Evolutionary conservation across 2,113 vertebrate genomes (phyloP).

Genomic region (Lanius ludovicianus): DNA sequence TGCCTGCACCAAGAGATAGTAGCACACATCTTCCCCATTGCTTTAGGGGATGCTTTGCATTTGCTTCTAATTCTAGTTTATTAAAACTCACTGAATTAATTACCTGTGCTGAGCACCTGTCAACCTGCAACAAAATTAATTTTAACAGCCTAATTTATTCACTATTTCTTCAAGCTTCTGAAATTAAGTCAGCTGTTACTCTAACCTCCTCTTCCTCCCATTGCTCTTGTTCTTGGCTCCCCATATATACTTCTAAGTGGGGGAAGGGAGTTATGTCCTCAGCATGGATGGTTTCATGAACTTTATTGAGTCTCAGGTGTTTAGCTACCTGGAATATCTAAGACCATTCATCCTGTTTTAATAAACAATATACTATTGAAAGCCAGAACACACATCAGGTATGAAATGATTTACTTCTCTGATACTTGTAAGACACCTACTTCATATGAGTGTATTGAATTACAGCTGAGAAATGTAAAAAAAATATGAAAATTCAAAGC

Average conservation of each 20-base stretch:
- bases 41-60: not conserved
- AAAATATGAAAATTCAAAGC: not conserved
- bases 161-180: not conserved
- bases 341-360: slow-evolving; percentile 5
- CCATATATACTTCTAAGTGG: not conserved
- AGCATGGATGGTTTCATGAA: not conserved
- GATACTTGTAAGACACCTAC: not conserved
- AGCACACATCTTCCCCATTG: not conserved
- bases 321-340: not conserved
- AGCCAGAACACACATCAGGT: not conserved
- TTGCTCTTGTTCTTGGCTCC: not conserved
- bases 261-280: not conserved
- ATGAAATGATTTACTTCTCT: slow-evolving; percentile 20
- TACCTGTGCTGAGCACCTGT: not conserved
- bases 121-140: slow-evolving; percentile 18
- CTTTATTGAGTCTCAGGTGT: not conserved
- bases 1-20: not conserved
- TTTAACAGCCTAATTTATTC: slow-evolving; percentile 15
- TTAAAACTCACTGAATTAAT: slow-evolving; percentile 25
- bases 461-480: not conserved
- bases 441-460: not conserved
- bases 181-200: not conserved
- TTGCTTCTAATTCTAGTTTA: not conserved
- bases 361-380: slow-evolving; percentile 38
- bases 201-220: not conserved